Evolutionary conservation across 2,113 vertebrate species (phyloP).

Genomic region (Antechinus flavipes): DNA sequence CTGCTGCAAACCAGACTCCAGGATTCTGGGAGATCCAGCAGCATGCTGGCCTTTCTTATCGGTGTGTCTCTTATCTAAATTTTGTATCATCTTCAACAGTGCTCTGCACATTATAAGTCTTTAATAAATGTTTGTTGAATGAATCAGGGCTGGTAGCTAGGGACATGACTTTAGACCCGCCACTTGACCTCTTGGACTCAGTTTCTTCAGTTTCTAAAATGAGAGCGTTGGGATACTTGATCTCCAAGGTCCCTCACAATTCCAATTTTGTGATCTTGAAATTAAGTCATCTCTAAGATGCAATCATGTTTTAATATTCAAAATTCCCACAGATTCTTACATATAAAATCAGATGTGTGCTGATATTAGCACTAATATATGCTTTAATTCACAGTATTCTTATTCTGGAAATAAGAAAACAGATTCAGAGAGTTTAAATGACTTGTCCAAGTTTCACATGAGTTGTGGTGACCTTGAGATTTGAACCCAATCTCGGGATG

Average conservation of each 20-base stretch:
- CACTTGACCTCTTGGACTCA: background rate
- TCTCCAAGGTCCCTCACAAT: background rate
- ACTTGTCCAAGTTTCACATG: background rate
- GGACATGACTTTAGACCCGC: background rate
- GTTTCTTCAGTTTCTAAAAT: background rate
- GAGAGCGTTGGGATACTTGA: background rate
- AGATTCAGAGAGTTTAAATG: background rate
- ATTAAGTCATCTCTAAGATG: background rate
- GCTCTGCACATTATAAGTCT: background rate
- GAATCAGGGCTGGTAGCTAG: background rate
- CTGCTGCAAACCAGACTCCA: background rate
- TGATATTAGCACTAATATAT: background rate
- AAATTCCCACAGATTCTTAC: background rate
- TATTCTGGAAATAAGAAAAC: background rate
- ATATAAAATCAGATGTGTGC: background rate
- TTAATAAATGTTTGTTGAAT: background rate
- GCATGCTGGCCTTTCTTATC: background rate
- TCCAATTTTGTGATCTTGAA: background rate
- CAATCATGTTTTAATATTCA: background rate
- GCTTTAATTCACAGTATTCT: background rate
- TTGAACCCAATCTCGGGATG: background rate
- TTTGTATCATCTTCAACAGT: background rate
- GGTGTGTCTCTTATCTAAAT: background rate
- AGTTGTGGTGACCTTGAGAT: background rate
- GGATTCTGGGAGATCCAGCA: background rate